These are phyloP conservation scores for Dendrocincla tyrannina DNA, from an alignment of 2,797 vertebrate species.

Conservation along the genomic window DNA sequence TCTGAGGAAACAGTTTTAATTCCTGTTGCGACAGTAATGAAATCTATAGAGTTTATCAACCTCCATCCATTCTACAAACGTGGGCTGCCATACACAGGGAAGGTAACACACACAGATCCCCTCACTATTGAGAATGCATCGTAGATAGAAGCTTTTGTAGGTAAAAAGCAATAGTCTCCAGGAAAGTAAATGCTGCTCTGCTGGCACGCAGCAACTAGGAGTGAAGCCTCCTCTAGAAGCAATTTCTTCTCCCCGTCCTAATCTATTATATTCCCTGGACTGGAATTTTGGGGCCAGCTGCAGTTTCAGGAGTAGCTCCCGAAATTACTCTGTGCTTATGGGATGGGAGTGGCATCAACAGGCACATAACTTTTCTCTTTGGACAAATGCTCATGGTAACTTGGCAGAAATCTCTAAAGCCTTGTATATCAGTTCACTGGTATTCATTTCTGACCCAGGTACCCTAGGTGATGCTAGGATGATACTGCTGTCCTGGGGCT, in stretches of 20 bases:
- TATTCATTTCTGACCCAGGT: not conserved
- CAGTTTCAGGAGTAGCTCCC: not conserved
- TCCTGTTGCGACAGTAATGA: not conserved
- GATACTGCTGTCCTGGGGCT: not conserved
- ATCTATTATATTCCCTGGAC: not conserved
- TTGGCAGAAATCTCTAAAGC: not conserved
- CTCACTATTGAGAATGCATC: not conserved
- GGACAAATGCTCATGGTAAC: not conserved
- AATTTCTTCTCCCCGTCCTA: not conserved
- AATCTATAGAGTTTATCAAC: slow-evolving; percentile 1
- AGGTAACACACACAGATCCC: slow-evolving; percentile 12
- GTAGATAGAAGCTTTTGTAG: not conserved
- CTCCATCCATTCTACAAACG: slow-evolving; percentile 37
- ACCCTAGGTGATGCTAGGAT: not conserved
- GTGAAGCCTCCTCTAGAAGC: not conserved
- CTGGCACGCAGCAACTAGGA: not conserved
- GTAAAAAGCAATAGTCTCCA: not conserved
- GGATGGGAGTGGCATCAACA: not conserved
- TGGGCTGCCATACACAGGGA: slow-evolving; percentile 48
- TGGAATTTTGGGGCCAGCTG: not conserved
- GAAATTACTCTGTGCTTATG: not conserved
- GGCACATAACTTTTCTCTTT: not conserved
- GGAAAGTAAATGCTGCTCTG: not conserved
- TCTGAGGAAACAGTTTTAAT: accelerated
- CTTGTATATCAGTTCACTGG: not conserved